Evolutionary conservation across 1,140 invertebrate species (phyloP).

Genomic region (Brachionus plicatilis): DNA sequence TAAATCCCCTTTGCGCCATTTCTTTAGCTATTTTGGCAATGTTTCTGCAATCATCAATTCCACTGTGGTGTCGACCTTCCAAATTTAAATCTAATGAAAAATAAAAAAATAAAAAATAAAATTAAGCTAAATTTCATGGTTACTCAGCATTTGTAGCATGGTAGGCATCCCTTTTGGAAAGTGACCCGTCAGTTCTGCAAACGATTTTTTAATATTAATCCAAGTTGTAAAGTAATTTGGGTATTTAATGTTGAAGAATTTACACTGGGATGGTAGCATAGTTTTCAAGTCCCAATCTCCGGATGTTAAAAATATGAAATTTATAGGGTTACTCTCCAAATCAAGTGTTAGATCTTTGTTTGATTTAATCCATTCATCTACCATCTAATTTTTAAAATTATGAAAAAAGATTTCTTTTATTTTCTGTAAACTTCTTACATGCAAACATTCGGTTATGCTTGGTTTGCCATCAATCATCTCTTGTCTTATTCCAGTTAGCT

Average conservation of each 20-base stretch:
- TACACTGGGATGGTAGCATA: slow-evolving; percentile 62
- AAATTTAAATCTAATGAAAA: slow-evolving; percentile 1
- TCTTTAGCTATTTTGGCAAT: slow-evolving; percentile 50
- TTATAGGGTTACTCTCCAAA: slow-evolving; percentile 42
- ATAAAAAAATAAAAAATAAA: background rate
- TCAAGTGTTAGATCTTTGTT: slow-evolving; percentile 47
- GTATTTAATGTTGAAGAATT: slow-evolving; percentile 54
- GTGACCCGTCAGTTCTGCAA: slow-evolving; percentile 46
- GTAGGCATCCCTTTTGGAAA: slow-evolving; percentile 51
- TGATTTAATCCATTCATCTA: slow-evolving; percentile 56
- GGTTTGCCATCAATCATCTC: slow-evolving; percentile 56
- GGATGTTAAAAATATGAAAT: slow-evolving; percentile 61
- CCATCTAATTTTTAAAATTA: slow-evolving; percentile 41
- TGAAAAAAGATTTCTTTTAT: background rate
- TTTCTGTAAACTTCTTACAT: slow-evolving; percentile 43
- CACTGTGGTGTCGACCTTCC: slow-evolving; percentile 55
- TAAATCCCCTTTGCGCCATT: slow-evolving; percentile 46
- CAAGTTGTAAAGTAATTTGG: slow-evolving; percentile 59
- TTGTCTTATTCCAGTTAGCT: slow-evolving; percentile 57
- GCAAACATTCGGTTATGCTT: slow-evolving; percentile 48
- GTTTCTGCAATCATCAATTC: slow-evolving; percentile 58
- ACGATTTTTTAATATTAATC: slow-evolving; percentile 62
- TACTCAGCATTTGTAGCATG: slow-evolving; percentile 50
- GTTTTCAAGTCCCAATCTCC: slow-evolving; percentile 64
- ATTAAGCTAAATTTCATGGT: slow-evolving; percentile 33